phyloP scores from a whole-genome alignment of 2,113 vertebrate species.

The Osmerus eperlanus region DNA sequence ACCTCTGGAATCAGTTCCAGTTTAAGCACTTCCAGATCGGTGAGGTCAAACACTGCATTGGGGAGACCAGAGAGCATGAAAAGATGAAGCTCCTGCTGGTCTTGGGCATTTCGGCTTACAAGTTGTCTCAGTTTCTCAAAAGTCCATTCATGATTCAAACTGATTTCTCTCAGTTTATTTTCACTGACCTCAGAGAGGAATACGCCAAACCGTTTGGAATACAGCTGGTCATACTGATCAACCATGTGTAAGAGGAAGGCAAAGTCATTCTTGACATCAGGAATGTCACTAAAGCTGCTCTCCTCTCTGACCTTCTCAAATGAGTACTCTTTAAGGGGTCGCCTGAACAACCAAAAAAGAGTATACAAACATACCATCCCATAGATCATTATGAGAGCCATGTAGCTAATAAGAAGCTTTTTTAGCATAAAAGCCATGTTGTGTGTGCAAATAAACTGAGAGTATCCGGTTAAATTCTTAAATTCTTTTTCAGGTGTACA shows the following conservation, averaged over 20 bases:
- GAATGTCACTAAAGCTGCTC: conserved; percentile 97
- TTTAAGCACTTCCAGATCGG: conserved; percentile 89
- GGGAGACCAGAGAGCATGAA: conserved; percentile 94
- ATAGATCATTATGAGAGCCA: conserved; percentile 91
- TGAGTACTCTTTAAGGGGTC: conserved; percentile 94
- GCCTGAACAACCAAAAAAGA: conserved; percentile 92
- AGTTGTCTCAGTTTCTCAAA: conserved; percentile 91
- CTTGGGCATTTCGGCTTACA: conserved; percentile 85
- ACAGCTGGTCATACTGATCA: conserved; percentile 94
- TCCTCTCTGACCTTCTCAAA: conserved; percentile 97
- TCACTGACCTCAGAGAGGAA: conserved; percentile 96
- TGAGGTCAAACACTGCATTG: conserved; percentile 91
- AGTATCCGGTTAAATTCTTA: conserved; percentile 86
- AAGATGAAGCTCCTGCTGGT: conserved; percentile 90
- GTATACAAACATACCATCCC: conserved; percentile 93
- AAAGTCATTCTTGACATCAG: conserved; percentile 97
- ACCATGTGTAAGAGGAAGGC: conserved; percentile 98
- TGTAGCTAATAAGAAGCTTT: conserved; percentile 92
- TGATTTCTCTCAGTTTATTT: conserved; percentile 95
- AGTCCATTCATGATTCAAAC: conserved; percentile 96
- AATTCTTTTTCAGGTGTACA: conserved; percentile 76
- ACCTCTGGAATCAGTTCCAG: conserved; percentile 95
- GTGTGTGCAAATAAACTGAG: conserved; percentile 86
- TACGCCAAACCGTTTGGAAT: conserved; percentile 94
- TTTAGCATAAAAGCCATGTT: conserved; percentile 97